Base-by-base conservation (phyloP, 2,113 vertebrate species). In the Syrmaticus mikado region DNA sequence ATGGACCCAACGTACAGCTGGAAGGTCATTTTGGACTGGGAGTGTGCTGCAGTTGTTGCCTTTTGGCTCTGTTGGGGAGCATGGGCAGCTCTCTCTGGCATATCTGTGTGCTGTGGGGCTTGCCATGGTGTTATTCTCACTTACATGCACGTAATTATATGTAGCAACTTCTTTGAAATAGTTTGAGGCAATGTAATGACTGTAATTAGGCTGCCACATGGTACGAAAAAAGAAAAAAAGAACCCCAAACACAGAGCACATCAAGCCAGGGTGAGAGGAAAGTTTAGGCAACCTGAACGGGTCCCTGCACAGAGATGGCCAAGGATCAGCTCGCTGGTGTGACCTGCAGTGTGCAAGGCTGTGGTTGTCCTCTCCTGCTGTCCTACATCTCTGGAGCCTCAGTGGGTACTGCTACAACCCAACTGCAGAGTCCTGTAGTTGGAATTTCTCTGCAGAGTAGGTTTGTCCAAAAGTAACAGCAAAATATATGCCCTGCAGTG, bases 171-270 rank as follows among this genome's bases (percentile, higher is more conserved):
- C 62, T 90, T 94, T 92, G 71, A 87, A 87, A 71, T 57, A 60
- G 60, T 87, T 93, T 2, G 25, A 87, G 78, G 90, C 75, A 78
- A 36, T 25, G 60, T 87, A 94, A 94, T 89, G 41, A 89, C 85
- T 95, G 67, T 87, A 92, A 96, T 95, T 93, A 95, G 82, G 55
- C 89, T 94, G 95, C 86, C 78, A 89, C 40, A 64, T 60, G 36
- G 28, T 61, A 87, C 74, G 67, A 36, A 89, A 77, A 76, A 71
- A 5, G 70, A 79, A 62, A 70, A 76, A 79, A 74, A 73, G 65
- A 55, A 75, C 19, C 48, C 28, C 28, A 81, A 90, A 89, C 85
- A 67, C 2, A 8, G 50, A 73, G 70, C 2, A 0, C 25, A 4
- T 68, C 55, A 72, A 93, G 48, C 30, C 53, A 55, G 20, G 57